Base-by-base conservation (phyloP, 2,888 invertebrate genomes). In the Linyphia triangularis region DNA sequence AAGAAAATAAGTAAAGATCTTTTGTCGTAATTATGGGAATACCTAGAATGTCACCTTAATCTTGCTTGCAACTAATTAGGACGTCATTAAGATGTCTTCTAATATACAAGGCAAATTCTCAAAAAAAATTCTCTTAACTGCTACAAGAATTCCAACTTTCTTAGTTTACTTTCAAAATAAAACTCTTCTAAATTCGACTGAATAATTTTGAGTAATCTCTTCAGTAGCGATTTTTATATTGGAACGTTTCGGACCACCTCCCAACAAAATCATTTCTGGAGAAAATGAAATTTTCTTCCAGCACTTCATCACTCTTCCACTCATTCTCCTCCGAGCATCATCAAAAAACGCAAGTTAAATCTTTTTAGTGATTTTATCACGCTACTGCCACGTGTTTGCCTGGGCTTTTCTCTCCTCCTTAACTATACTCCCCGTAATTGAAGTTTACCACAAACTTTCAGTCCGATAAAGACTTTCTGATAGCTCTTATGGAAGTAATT, bases 401-500 rank as follows among this genome's bases (percentile, higher is more conserved):
- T 22, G n/a, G 16, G 24, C 26, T 63, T 59, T 43, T 63, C 51
- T 37, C 24, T 67, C 51, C 26, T 28, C 33, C 22, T 51, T 79
- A 51, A 67, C 51, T 51, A 72, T 16, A 61, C 43, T 65, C 22
- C 7, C 78, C 26, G 51, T 67, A 67, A 79, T 77, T 79, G 40
- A 79, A 79, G 51, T 79, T 79, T 51, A 67, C 78, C 67, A 79
- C 67, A 79, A 79, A 79, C 65, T 79, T 67, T 51, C 30, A 43
- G 6, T 22, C 26, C 63, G 51, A 79, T 79, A 79, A 79, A 79
- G 51, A 67, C 67, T 79, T 79, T 40, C 65, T 79, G 51, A 67
- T 79, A 79, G 65, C 67, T 61, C 67, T 79, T 67, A 67, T 79
- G 78, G 51, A 79, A 79, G 78, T 79, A 77, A 77, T 79, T 67